phyloP scores from a whole-genome alignment of 2,113 vertebrate genomes.

The Protobothrops mucrosquamatus region DNA sequence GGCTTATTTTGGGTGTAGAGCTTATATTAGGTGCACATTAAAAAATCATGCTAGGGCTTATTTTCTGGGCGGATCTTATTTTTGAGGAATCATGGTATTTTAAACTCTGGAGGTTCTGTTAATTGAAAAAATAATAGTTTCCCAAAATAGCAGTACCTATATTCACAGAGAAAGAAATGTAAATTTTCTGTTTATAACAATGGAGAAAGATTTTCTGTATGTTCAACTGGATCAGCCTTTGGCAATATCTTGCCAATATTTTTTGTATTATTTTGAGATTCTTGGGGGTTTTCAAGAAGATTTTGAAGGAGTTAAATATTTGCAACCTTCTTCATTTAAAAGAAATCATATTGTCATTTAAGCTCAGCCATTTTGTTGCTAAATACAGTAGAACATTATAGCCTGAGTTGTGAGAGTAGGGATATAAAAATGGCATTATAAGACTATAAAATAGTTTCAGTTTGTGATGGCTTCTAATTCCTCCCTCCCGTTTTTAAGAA shows the following conservation, averaged over 20 bases:
- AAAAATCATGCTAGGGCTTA: too few relatives aligned
- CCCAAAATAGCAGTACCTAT: neutral
- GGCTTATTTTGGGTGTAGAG: too few relatives aligned
- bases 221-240: neutral
- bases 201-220: neutral
- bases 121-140: neutral
- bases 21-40: too few relatives aligned
- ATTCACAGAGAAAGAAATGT: neutral
- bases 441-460: neutral
- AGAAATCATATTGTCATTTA: neutral
- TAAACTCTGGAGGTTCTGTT: neutral
- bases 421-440: neutral
- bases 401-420: neutral
- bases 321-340: neutral
- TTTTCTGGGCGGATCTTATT: too few relatives aligned
- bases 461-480: neutral
- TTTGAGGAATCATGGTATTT: too few relatives aligned
- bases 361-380: neutral
- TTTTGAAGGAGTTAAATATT: neutral
- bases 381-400: neutral
- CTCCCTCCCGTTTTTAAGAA: neutral
- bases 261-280: neutral
- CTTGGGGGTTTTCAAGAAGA: neutral
- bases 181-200: neutral
- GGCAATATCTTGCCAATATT: neutral